Evolutionary conservation across 2,113 vertebrate genomes (phyloP).

Genomic region (Chloropsis hardwickii): DNA sequence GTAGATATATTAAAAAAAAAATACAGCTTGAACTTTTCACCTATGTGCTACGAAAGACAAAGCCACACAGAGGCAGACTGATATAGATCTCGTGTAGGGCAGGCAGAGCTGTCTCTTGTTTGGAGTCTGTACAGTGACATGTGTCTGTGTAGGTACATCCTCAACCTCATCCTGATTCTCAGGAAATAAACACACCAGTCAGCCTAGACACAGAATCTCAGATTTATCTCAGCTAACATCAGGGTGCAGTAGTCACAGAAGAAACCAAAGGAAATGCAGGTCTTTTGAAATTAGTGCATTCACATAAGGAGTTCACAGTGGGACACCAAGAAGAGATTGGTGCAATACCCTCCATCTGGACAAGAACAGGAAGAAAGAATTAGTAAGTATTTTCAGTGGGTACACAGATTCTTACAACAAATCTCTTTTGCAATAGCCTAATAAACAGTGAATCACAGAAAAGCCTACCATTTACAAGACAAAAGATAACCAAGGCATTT

Average conservation of each 20-base stretch:
- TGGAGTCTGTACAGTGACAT: neutral
- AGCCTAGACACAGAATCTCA: neutral
- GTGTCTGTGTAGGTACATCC: neutral
- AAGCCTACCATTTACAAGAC: neutral
- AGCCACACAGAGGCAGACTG: neutral
- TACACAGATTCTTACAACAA: neutral
- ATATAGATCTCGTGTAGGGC: fast-evolving
- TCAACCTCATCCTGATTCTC: neutral
- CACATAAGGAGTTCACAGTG: neutral
- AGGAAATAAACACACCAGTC: neutral
- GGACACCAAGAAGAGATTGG: neutral
- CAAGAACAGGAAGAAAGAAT: neutral
- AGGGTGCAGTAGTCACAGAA: neutral
- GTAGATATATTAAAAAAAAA: neutral
- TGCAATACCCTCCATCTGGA: neutral
- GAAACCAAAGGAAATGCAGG: neutral
- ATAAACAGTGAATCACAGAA: conserved; percentile 12
- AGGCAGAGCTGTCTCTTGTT: neutral
- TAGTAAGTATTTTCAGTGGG: neutral
- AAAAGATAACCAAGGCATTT: neutral
- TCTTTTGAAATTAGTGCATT: neutral
- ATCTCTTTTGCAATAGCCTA: neutral
- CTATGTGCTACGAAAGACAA: neutral
- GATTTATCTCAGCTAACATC: neutral
- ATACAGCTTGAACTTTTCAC: neutral